phyloP scores from a whole-genome alignment of 2,888 invertebrate species.

The Galeopsomyia nigrocyanea region DNA sequence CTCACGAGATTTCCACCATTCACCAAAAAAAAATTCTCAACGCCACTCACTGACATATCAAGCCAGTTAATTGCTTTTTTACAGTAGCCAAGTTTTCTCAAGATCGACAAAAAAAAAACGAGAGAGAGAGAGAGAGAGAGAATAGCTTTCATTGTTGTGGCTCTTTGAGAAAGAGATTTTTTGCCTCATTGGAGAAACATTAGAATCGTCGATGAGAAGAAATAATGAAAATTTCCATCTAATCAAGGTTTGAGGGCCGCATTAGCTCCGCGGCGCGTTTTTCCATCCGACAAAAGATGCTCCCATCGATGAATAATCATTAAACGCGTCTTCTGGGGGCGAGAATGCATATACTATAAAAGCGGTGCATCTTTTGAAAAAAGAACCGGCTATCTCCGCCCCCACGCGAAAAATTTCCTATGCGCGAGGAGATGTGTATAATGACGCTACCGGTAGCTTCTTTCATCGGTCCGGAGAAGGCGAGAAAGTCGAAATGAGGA shows the following conservation, averaged over 20 bases:
- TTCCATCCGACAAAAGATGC: conserved; percentile 14
- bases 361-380: too few relatives aligned
- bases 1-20: conserved; percentile 5
- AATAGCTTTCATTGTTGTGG: too few relatives aligned
- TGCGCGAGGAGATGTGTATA: background rate
- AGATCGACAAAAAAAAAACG: too few relatives aligned
- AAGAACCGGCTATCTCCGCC: background rate
- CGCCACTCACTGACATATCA: too few relatives aligned
- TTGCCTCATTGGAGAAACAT: conserved; percentile 4
- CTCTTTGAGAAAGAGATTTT: background rate
- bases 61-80: too few relatives aligned
- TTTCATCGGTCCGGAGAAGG: conserved; percentile 31
- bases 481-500: conserved; percentile 29
- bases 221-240: conserved; percentile 11
- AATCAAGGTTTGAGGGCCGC: conserved; percentile 7
- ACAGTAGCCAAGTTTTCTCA: too few relatives aligned
- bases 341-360: too few relatives aligned
- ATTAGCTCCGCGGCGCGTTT: conserved; percentile 13
- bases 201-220: conserved; percentile 3
- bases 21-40: background rate
- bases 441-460: conserved; percentile 38
- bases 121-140: too few relatives aligned
- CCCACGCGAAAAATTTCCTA: background rate
- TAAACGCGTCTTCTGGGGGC: too few relatives aligned
- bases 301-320: too few relatives aligned